Conservation (phyloP, 2,888 invertebrate species). For the Catocala nupta region DNA sequence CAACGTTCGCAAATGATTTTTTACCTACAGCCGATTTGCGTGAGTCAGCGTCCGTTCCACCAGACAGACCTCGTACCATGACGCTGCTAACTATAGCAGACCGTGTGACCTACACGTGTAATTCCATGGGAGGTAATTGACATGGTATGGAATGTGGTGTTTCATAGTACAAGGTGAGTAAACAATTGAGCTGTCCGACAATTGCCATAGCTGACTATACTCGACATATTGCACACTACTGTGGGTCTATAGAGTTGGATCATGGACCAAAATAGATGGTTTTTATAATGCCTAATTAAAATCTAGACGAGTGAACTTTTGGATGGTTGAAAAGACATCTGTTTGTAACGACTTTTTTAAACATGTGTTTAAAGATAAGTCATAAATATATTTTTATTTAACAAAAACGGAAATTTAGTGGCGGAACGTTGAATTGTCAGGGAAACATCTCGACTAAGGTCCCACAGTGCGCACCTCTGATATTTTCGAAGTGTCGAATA, state of each 20-base stretch:
- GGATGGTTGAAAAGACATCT: slow-evolving; percentile 18
- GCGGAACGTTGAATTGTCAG: too few species aligned
- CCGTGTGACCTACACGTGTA: slow-evolving; percentile 1
- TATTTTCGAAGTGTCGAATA: too few species aligned
- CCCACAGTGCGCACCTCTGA: too few species aligned
- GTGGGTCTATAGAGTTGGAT: slow-evolving; percentile 33
- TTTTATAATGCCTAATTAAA: slow-evolving; percentile 27
- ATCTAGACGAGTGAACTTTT: slow-evolving; percentile 28
- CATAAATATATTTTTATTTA: too few species aligned
- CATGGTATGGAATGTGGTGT: slow-evolving; percentile 18
- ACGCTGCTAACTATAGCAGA: slow-evolving; percentile 14
- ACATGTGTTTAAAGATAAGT: slow-evolving; percentile 6
- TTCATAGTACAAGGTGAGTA: slow-evolving; percentile 35
- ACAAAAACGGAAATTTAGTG: too few species aligned
- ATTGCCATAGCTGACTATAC: slow-evolving; percentile 32
- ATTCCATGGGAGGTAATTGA: slow-evolving; percentile 1
- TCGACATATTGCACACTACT: slow-evolving; percentile 28
- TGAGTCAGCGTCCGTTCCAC: slow-evolving; percentile 78
- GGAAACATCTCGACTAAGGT: too few species aligned
- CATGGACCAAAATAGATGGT: slow-evolving; percentile 40
- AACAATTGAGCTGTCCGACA: slow-evolving; percentile 43
- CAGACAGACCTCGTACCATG: slow-evolving; percentile 53
- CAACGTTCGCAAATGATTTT: slow-evolving; percentile 51
- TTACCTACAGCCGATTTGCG: slow-evolving; percentile 53
- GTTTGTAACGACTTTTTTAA: slow-evolving; percentile 9